These are phyloP conservation scores for Neoniphon sammara DNA, from an alignment of 2,797 vertebrate genomes.

Conservation along the genomic window DNA sequence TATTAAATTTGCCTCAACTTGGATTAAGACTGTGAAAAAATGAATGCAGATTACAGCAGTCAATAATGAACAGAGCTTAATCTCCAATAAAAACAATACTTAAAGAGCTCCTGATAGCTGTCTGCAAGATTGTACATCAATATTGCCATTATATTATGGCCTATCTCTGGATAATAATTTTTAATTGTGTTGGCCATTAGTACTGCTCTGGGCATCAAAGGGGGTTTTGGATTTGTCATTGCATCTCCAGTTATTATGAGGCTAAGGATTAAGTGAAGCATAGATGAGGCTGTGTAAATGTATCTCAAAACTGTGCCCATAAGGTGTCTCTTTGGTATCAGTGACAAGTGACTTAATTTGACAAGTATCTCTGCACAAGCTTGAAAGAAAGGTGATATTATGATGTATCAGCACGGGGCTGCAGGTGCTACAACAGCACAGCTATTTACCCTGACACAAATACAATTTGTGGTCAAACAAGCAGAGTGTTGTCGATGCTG, in stretches of 20 bases:
- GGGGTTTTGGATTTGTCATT: conserved; percentile 13
- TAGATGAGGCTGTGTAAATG: conserved; percentile 13
- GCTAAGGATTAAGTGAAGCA: conserved; percentile 41
- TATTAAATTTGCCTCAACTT: too few relatives aligned
- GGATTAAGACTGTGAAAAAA: too few relatives aligned
- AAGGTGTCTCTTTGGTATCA: conserved; percentile 20
- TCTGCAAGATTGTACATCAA: neutral
- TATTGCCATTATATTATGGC: neutral
- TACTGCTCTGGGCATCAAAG: conserved; percentile 8
- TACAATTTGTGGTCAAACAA: conserved; percentile 54
- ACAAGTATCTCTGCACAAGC: conserved; percentile 43
- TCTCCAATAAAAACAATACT: too few relatives aligned
- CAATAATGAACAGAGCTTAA: too few relatives aligned
- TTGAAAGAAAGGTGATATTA: conserved; percentile 28
- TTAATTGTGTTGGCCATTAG: conserved; percentile 13
- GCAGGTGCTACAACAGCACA: conserved; percentile 30
- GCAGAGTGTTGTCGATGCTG: conserved; percentile 30
- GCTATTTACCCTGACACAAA: conserved; percentile 46
- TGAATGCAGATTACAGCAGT: too few relatives aligned
- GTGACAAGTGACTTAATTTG: conserved; percentile 35
- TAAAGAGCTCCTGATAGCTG: too few relatives aligned
- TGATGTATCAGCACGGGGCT: conserved; percentile 5
- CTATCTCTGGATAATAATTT: neutral
- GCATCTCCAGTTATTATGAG: conserved; percentile 28
- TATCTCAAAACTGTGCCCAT: conserved; percentile 26